Base-by-base conservation (phyloP, 2,888 invertebrate species). In the Piscicola geometra region DNA sequence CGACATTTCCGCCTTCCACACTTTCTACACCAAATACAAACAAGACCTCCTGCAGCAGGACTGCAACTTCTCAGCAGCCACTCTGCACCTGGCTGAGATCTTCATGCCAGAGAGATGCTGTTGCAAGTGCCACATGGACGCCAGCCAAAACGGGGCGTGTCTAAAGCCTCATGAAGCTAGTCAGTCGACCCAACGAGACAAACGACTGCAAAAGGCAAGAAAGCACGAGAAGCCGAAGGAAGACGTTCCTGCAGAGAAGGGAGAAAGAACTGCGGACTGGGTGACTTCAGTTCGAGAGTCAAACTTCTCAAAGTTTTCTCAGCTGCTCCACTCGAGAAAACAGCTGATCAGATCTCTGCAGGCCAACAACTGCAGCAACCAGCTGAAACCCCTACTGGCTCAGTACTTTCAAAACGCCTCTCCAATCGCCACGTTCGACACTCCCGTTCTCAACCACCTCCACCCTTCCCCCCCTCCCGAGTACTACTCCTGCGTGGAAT, bases 251-350 rank as follows among this genome's bases (percentile, higher is more conserved):
- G 66, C 64, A 21, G 66, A 15, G 30, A 50, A 60, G 76, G 81
- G 81, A 25, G 82, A 81, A 71, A 79, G 85, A 25, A 84, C 84
- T 15, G 82, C 83, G 25, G 83, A 84, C 75, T 85, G 85, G 85
- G 81, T 85, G 64, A 81, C 82, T 71, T 83, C 83, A 21, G 83
- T 85, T 35, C 81, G 77, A 68, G 76, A 79, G 47, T 70, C 75
- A 0, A 50, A 69, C 36, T 50, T 71, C 30, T 71, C 76, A 50
- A 75, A 71, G 36, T 77, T 77, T 52, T 66, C 68, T 25, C 77
- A 75, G 47, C 75, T 75, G 2, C 71, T 77, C 28, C 77, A 77
- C 70, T 77, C 77, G 18, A 56, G 77, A 50, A 70, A 71, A 33
- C 75, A 77, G 36, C 72, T 77, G 18, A 36, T 77, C 25, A 75